Percentiles rank a stretch among this genome's conserved stretches.
Evolutionary conservation across 2,888 invertebrate species (phyloP).

Genomic region (Ophioninae sp.): DNA sequence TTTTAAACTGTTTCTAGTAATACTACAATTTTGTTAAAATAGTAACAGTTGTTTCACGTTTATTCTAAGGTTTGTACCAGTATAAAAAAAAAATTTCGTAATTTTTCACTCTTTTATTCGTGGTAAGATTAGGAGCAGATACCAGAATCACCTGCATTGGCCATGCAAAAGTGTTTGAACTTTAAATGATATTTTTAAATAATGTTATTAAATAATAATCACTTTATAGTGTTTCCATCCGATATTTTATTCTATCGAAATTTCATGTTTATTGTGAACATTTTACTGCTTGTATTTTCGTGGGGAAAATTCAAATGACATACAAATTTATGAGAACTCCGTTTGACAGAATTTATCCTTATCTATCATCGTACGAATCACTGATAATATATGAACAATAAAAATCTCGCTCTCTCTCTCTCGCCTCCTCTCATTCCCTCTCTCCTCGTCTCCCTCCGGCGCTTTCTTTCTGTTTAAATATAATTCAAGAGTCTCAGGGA

Average conservation of each 20-base stretch:
- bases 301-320: conserved; percentile 72
- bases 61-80: no score
- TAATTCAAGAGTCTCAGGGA: conserved; percentile 60
- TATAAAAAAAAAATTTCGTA: no score
- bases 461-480: background rate
- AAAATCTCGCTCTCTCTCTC: background rate
- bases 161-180: no score
- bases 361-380: conserved; percentile 69
- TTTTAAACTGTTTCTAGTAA: no score
- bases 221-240: background rate
- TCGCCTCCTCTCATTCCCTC: background rate
- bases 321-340: conserved; percentile 74
- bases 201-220: background rate
- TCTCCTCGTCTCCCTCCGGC: background rate
- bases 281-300: conserved; percentile 27
- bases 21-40: no score
- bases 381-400: conserved; percentile 64
- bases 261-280: background rate
- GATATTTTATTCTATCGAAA: background rate
- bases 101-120: no score
- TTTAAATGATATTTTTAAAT: no score
- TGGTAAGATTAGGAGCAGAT: no score
- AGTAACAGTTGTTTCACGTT: no score
- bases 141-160: no score
- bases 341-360: conserved; percentile 71